These are phyloP conservation scores for Lophura nycthemera DNA, from an alignment of 2,113 vertebrate species.

Conservation along the genomic window DNA sequence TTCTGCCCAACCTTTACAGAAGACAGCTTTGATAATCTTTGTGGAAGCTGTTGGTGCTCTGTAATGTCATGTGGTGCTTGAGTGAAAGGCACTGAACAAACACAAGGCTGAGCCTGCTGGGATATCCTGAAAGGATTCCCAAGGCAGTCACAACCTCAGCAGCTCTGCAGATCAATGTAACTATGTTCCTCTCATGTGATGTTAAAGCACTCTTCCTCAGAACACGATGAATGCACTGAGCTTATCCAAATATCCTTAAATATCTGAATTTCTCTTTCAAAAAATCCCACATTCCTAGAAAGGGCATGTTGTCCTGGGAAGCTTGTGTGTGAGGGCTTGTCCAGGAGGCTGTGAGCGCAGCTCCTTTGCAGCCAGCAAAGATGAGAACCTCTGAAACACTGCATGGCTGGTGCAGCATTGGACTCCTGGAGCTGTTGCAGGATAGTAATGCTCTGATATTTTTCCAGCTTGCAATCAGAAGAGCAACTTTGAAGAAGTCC, in stretches of 20 bases:
- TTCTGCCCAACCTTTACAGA: neutral
- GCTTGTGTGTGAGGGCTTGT: neutral
- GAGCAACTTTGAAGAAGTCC: constrained; percentile 86
- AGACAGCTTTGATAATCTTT: rapidly evolving
- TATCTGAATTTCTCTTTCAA: neutral
- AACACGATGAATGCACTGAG: neutral
- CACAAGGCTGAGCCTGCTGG: neutral
- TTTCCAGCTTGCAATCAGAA: constrained; percentile 88
- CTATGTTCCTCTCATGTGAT: neutral
- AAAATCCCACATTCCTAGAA: rapidly evolving
- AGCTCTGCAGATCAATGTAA: neutral
- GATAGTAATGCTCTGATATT: neutral
- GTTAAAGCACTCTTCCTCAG: neutral
- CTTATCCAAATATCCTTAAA: neutral
- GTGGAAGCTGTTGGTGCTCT: neutral
- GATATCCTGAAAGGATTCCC: neutral
- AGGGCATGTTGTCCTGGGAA: neutral
- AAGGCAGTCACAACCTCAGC: neutral
- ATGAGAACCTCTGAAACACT: neutral
- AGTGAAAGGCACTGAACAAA: neutral
- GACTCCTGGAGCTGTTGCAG: neutral
- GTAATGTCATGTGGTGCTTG: rapidly evolving
- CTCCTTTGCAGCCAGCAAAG: neutral
- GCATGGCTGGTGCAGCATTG: rapidly evolving
- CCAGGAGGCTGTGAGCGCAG: neutral